These are phyloP conservation scores for Crotalus helleri DNA, from an alignment of 2,113 vertebrate species.

Conservation along the genomic window DNA sequence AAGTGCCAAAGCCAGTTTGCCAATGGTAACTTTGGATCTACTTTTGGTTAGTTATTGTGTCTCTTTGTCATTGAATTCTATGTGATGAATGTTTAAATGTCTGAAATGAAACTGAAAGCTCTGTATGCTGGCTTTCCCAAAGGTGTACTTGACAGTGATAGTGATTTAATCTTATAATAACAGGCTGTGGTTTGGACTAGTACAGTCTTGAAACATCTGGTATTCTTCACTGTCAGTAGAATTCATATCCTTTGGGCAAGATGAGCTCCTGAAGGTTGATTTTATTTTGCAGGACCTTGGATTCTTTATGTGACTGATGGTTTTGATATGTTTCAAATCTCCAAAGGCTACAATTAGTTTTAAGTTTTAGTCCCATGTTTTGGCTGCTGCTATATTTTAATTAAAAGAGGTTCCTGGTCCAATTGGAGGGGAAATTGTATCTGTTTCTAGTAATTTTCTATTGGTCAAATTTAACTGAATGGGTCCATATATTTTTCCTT, in stretches of 20 bases:
- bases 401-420: neutral
- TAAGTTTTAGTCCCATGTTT: neutral
- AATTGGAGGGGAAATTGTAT: neutral
- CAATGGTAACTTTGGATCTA: neutral
- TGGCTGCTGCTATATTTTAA: neutral
- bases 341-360: neutral
- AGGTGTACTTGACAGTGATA: conserved; percentile 20
- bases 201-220: conserved; percentile 49
- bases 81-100: neutral
- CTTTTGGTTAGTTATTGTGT: neutral
- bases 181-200: conserved; percentile 40
- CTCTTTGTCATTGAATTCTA: neutral
- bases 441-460: neutral
- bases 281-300: conserved; percentile 10
- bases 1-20: neutral
- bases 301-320: conserved; percentile 8
- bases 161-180: conserved; percentile 33
- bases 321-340: conserved; percentile 26
- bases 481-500: neutral
- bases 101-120: neutral
- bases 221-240: conserved; percentile 50
- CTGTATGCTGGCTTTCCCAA: neutral
- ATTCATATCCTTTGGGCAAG: conserved; percentile 55
- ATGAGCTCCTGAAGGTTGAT: conserved; percentile 34
- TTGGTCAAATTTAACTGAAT: neutral